Conservation (phyloP, 2,797 vertebrate genomes). For the Ctenosaura bakeri region DNA sequence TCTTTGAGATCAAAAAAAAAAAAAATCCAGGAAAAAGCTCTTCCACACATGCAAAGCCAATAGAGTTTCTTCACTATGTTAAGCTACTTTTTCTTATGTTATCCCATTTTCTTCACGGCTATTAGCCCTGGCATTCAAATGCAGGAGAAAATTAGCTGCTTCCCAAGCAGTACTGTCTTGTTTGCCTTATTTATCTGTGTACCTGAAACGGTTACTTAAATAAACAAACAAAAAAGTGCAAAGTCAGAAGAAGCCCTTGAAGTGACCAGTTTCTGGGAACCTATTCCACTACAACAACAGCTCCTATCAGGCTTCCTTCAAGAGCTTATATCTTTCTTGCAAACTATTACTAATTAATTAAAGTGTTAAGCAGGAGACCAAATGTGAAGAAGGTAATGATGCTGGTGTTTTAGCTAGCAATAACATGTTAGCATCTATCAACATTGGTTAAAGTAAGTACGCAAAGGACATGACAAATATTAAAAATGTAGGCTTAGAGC, state of each 20-base stretch:
- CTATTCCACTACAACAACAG: neutral
- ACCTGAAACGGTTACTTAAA: neutral
- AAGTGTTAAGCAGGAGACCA: conserved; percentile 66
- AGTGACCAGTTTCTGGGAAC: neutral
- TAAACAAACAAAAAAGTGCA: neutral
- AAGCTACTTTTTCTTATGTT: neutral
- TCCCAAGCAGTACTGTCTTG: neutral
- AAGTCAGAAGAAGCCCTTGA: neutral
- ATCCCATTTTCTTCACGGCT: neutral
- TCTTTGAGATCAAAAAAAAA: too few relatives aligned
- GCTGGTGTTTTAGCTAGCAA: conserved; percentile 23
- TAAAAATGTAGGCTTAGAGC: conserved; percentile 69
- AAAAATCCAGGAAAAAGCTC: too few relatives aligned
- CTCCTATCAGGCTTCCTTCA: neutral
- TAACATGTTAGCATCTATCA: conserved; percentile 66
- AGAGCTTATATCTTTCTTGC: conserved; percentile 43
- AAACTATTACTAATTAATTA: conserved; percentile 67
- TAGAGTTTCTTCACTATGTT: too few relatives aligned
- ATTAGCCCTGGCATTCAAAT: neutral
- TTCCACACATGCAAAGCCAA: too few relatives aligned
- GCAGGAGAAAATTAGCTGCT: neutral
- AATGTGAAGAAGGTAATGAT: conserved; percentile 56
- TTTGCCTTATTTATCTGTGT: neutral
- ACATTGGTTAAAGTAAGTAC: conserved; percentile 57
- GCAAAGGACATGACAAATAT: conserved; percentile 69